Conservation (phyloP, 2,113 vertebrate genomes). For the Myotis yumanensis region DNA sequence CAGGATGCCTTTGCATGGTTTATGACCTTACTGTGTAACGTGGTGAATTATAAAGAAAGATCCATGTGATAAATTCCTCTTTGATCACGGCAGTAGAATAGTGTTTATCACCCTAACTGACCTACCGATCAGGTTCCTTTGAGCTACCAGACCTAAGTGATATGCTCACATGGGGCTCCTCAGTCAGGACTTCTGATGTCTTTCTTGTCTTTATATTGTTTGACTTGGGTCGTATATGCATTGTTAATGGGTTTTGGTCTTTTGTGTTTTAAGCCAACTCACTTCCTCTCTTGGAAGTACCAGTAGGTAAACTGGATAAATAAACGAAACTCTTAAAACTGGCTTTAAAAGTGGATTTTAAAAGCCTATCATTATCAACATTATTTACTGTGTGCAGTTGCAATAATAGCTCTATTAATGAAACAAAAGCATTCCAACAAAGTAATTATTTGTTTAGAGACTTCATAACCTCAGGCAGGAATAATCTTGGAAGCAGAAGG, state of each 20-base stretch:
- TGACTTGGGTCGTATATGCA: conserved; percentile 11
- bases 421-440: conserved; percentile 14
- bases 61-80: background rate
- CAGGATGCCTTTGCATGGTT: background rate
- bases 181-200: background rate
- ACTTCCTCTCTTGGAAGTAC: background rate
- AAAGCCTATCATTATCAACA: background rate
- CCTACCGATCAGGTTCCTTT: background rate
- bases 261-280: conserved; percentile 25
- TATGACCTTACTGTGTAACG: background rate
- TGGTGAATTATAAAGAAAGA: background rate
- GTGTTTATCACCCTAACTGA: background rate
- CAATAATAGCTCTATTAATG: conserved; percentile 40
- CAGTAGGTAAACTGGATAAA: background rate
- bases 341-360: conserved; percentile 22
- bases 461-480: conserved; percentile 17
- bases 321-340: background rate
- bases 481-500: conserved; percentile 43
- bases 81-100: background rate
- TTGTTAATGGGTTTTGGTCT: conserved; percentile 35
- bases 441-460: conserved; percentile 52
- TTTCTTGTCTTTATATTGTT: conserved; percentile 24
- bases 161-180: background rate
- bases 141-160: background rate
- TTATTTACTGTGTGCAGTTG: conserved; percentile 35